phyloP scores from a whole-genome alignment of 2,888 invertebrate species.

The Pammene aurita region DNA sequence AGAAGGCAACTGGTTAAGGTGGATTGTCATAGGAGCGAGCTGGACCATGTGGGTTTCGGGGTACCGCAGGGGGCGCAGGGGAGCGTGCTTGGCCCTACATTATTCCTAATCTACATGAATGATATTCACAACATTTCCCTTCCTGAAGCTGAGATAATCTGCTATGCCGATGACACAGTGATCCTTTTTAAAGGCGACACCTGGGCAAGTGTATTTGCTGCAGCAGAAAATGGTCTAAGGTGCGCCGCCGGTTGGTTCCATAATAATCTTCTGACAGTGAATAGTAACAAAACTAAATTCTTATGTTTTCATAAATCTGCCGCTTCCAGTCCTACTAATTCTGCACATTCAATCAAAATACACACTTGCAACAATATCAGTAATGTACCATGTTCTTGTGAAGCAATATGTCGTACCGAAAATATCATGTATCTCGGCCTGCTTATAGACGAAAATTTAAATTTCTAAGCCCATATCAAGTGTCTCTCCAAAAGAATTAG shows the following conservation, averaged over 20 bases:
- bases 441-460: background rate
- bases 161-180: background rate
- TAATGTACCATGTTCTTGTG: background rate
- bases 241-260: background rate
- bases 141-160: too few species aligned
- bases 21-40: background rate
- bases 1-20: background rate
- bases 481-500: slow-evolving; percentile 1
- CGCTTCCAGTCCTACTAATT: background rate
- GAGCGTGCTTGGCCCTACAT: background rate
- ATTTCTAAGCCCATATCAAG: background rate
- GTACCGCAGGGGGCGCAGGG: background rate
- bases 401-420: background rate
- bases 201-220: background rate
- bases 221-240: background rate
- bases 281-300: background rate
- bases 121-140: background rate
- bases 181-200: background rate
- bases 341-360: background rate
- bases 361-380: background rate
- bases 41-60: too few species aligned
- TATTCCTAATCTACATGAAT: slow-evolving; percentile 1
- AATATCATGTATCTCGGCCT: background rate
- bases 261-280: background rate
- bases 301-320: background rate